These are phyloP conservation scores for Melanargia galathea DNA, from an alignment of 2,888 invertebrate species.

Conservation along the genomic window DNA sequence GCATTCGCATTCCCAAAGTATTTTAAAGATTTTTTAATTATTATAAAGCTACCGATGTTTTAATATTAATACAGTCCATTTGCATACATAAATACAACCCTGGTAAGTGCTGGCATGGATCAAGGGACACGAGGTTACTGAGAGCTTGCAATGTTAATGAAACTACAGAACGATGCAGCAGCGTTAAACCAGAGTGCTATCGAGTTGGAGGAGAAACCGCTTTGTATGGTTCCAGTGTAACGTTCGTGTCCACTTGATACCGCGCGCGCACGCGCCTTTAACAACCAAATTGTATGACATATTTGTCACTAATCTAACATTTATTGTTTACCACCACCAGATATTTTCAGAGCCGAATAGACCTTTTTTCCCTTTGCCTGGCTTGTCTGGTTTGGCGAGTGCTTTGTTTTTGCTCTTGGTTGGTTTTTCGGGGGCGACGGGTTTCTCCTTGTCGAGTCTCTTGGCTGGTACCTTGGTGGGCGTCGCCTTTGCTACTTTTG, in stretches of 20 bases:
- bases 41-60: conserved; percentile 39
- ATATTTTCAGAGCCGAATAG: conserved; percentile 93
- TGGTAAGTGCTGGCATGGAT: conserved; percentile 75
- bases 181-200: conserved; percentile 55
- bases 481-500: conserved; percentile 90
- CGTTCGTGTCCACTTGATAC: conserved; percentile 76
- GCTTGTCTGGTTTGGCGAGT: conserved; percentile 81
- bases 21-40: conserved; percentile 42
- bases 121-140: conserved; percentile 79
- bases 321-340: conserved; percentile 87
- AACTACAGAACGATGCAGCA: conserved; percentile 58
- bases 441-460: conserved; percentile 74
- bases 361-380: conserved; percentile 88
- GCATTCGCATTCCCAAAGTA: conserved; percentile 52
- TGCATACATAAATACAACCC: conserved; percentile 72
- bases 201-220: conserved; percentile 55
- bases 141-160: conserved; percentile 68
- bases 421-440: conserved; percentile 61
- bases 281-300: conserved; percentile 61
- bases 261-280: conserved; percentile 62
- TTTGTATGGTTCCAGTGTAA: conserved; percentile 55
- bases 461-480: conserved; percentile 83
- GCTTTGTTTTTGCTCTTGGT: conserved; percentile 77
- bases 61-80: conserved; percentile 60
- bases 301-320: conserved; percentile 60